These are phyloP conservation scores for Struthio camelus DNA, from an alignment of 2,113 vertebrate genomes.

Conservation along the genomic window DNA sequence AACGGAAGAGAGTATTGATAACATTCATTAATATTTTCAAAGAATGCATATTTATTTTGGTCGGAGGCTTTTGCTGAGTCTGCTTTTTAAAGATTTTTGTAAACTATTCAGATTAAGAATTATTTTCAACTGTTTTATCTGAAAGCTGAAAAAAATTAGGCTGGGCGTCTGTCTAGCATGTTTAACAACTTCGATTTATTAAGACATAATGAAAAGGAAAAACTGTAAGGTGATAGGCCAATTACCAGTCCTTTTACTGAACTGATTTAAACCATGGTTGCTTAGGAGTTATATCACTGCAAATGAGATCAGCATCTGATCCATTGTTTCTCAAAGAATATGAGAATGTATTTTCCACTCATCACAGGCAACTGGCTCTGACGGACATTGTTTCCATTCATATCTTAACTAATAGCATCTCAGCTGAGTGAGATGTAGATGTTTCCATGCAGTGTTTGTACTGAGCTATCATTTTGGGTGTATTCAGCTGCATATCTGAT, in stretches of 20 bases:
- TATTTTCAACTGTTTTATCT: background rate
- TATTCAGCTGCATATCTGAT: conserved; percentile 74
- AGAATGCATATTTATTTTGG: background rate
- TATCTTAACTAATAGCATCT: conserved; percentile 43
- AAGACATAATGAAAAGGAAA: background rate
- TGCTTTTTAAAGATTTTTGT: background rate
- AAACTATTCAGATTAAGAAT: background rate
- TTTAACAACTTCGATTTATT: background rate
- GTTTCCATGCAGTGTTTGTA: conserved; percentile 74
- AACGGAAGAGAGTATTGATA: background rate
- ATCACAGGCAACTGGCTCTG: background rate
- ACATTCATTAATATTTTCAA: background rate
- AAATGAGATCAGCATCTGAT: background rate
- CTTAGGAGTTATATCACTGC: background rate
- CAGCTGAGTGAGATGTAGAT: conserved; percentile 35
- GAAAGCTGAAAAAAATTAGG: background rate
- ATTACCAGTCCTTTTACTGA: background rate
- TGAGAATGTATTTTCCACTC: conserved; percentile 56
- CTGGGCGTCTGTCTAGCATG: background rate
- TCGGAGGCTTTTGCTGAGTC: background rate
- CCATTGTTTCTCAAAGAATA: background rate
- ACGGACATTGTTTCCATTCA: conserved; percentile 23
- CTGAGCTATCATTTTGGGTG: conserved; percentile 55
- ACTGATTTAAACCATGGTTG: conserved; percentile 43
- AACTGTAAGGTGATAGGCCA: conserved; percentile 15